Base-by-base conservation (phyloP, 2,113 vertebrate genomes). In the Myrmecophaga tridactyla region DNA sequence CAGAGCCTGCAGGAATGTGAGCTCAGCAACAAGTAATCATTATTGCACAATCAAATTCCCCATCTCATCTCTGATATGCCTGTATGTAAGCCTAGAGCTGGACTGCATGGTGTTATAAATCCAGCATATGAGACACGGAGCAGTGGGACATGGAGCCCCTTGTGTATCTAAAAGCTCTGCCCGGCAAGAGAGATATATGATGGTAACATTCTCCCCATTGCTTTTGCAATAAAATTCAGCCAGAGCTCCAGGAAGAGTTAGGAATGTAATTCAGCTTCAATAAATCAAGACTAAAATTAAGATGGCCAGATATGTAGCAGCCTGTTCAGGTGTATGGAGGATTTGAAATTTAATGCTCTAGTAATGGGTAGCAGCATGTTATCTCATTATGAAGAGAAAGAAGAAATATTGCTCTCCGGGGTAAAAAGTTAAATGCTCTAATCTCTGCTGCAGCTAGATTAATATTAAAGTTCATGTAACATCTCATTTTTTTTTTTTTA, bases 21-120 rank as follows among this genome's bases (percentile, higher is more conserved):
- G 88, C n/a, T 41, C 77, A 96, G 97, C 97, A 98, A 98, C 97
- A 98, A 98, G 98, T 97, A 97, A 98, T 97, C 92, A 94, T 95
- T 95, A 92, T 80, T 96, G 80, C 92, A 98, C 97, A 98, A 97
- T 92, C 73, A 75, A 93, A 89, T 56, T 88, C 88, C 25, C 83
- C 85, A 94, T 96, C 90, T 97, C 96, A 96, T 96, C 94, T 97
- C 75, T 43, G 93, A 9, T 94, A 78, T 78, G 77, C 89, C 96
- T 93, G 7, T 82, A 13, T 85, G 95, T 96, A 6, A 48, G 96
- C 96, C 97, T 80, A 86, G 80, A 98, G 97, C 96, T 96, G 95
- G 86, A 67, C 73, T 95, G 96, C 93, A 67, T 86, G 67, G 78
- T 81, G 76, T 10, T 46, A 76, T 91, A 97, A 97, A 98, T 98